phyloP scores from a whole-genome alignment of 2,888 invertebrate genomes.

The Amitus sp. region DNA sequence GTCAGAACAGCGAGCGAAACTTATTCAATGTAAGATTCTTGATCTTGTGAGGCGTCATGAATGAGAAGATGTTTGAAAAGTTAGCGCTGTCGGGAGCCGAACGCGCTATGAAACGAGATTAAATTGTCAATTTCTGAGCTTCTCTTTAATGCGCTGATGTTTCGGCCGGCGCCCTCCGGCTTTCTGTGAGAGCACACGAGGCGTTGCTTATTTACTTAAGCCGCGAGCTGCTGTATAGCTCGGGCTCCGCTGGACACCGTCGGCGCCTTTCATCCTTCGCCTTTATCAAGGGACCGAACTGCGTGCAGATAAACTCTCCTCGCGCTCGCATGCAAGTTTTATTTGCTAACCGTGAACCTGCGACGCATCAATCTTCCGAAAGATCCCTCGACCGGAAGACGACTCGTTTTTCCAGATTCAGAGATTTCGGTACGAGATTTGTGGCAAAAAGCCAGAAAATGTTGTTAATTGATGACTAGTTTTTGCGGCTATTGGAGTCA shows the following conservation, averaged over 20 bases:
- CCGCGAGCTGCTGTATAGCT: slow-evolving; percentile 57
- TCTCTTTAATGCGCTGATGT: slow-evolving; percentile 5
- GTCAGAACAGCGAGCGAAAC: no score
- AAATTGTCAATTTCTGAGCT: neutral
- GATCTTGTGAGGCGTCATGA: no score
- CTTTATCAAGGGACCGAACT: neutral
- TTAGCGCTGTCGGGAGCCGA: neutral
- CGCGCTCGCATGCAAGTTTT: neutral
- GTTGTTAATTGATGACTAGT: no score
- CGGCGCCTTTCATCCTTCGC: slow-evolving; percentile 48
- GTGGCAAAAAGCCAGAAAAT: no score
- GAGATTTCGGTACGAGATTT: no score
- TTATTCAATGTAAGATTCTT: no score
- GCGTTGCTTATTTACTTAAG: slow-evolving; percentile 60
- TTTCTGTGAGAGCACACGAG: slow-evolving; percentile 28
- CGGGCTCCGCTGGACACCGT: slow-evolving; percentile 54
- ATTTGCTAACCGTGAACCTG: no score
- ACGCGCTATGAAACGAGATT: slow-evolving; percentile 1
- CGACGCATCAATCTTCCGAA: no score
- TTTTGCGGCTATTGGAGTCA: no score
- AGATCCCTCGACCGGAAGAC: no score
- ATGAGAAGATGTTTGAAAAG: neutral
- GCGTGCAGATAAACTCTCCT: slow-evolving; percentile 12
- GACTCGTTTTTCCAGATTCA: no score
- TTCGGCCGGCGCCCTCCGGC: slow-evolving; percentile 5